Base-by-base conservation (phyloP, 2,888 invertebrate species). In the Periphyllus acericola region DNA sequence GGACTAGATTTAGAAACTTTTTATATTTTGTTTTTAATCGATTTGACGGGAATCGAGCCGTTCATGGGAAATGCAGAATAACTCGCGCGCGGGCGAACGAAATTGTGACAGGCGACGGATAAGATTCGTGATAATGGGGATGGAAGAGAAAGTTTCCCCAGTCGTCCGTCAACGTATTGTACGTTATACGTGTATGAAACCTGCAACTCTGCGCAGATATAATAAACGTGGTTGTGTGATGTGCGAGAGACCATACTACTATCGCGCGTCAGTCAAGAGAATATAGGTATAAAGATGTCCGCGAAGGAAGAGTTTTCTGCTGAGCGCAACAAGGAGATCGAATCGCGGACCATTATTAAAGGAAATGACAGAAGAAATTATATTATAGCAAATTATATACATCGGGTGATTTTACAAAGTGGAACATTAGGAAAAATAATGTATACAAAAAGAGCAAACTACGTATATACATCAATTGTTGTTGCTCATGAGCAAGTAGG, bases 101-200 rank as follows among this genome's bases (percentile, higher is more conserved):
- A 84, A 85, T 78, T 74, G 80, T 87, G 81, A 81, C 87, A 46
- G 81, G 66, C 74, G 87, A 80, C 60, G 74, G 55, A 55, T 32
- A 68, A 34, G 80, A 32, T 66, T 87, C 87, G 87, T 81, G 87
- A 87, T 87, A 66, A 81, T 11, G 72, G 87, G 87, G 87, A 81
- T 81, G 87, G 80, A 60, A 81, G 87, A 87, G 87, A 87, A 87
- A 87, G 87, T 81, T 46, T 81, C 71, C n/a, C 32, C 52, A 40
- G n/a, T 52, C 34, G 52, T 72, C 36, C 25, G 40, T 83, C 19
- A 5, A n/a, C n/a, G n/a, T 52, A 21, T 82, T n/a, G 55, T 55
- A 29, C 17, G 9, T 40, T 40, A 40, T 40, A 40, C 9, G 40
- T 66, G 40, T 75, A 40, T 40, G 40, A 75, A 66, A 60, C 19